Base-by-base conservation (phyloP, 2,797 vertebrate genomes). In the Etheostoma perlongum region DNA sequence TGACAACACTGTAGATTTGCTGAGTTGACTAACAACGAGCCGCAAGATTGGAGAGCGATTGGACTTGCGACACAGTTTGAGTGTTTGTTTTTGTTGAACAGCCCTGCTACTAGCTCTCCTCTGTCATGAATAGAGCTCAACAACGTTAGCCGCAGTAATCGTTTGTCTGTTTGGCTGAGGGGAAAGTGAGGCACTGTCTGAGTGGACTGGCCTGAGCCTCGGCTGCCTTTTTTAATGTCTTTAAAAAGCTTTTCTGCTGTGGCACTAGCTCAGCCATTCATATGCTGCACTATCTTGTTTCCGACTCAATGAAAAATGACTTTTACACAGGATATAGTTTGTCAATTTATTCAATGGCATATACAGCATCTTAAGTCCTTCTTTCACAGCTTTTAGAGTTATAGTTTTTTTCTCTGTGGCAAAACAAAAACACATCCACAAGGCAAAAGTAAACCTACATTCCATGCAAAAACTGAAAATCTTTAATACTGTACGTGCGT, bases 221-320 rank as follows among this genome's bases (percentile, higher is more conserved):
- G 4, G 82, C 80, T 83, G 81, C 82, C 57, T 83, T 90, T 47
- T 47, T 93, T 94, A 93, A 92, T 94, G 93, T 87, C 85, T 89
- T 91, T 93, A 27, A 90, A 95, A 95, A 94, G 93, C 93, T 85
- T 93, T 90, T 78, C 36, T 82, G 78, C 81, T 69, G 70, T 64
- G 82, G 69, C 62, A 49, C 69, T 14, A 44, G 13, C 42, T 44
- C 42, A 69, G 66, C 73, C 79, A 59, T 85, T 90, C 84, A 86
- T 89, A 81, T 82, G 66, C 67, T 71, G n/a, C 44, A 36, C 74
- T 18, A 75, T 80, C 73, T 74, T 70, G 61, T 81, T 83, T 85
- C 67, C 64, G 73, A 75, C 74, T 87, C 75, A 67, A n/a, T 90
- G 75, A 84, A 88, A 82, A 83, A 81, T 65, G 18, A 79, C 74